These are phyloP conservation scores for Watsonalla cultraria DNA, from an alignment of 2,888 invertebrate species.

Conservation along the genomic window DNA sequence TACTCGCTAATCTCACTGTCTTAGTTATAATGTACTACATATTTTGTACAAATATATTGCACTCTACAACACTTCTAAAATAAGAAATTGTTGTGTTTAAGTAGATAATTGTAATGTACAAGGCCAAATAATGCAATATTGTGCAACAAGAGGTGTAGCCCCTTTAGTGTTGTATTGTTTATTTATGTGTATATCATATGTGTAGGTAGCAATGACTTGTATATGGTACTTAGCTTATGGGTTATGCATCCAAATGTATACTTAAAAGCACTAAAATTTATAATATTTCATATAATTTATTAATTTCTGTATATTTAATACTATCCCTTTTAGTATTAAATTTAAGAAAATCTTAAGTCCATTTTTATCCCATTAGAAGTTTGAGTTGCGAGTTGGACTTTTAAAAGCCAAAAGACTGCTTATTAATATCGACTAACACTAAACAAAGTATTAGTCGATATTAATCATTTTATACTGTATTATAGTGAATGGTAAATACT, in stretches of 20 bases:
- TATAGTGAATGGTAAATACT: no score
- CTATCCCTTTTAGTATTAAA: background rate
- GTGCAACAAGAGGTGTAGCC: background rate
- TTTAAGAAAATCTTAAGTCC: no score
- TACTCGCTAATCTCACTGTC: background rate
- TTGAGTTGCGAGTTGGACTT: no score
- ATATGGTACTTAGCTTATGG: constrained; percentile 9
- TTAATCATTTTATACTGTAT: no score
- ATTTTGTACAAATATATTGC: background rate
- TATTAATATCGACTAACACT: no score
- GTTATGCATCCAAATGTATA: background rate
- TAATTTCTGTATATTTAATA: no score
- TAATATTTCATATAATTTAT: no score
- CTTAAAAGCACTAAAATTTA: background rate
- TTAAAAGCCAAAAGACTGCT: no score
- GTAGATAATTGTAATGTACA: background rate
- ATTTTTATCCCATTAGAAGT: no score
- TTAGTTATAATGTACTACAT: background rate
- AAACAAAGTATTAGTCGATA: no score
- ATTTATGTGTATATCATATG: background rate
- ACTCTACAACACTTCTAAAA: background rate
- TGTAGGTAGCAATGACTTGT: constrained; percentile 3
- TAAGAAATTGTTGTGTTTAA: background rate
- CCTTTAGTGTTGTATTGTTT: background rate
- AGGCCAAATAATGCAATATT: background rate